Conservation (phyloP, 2,888 invertebrate species). For the Norana najaformis region DNA sequence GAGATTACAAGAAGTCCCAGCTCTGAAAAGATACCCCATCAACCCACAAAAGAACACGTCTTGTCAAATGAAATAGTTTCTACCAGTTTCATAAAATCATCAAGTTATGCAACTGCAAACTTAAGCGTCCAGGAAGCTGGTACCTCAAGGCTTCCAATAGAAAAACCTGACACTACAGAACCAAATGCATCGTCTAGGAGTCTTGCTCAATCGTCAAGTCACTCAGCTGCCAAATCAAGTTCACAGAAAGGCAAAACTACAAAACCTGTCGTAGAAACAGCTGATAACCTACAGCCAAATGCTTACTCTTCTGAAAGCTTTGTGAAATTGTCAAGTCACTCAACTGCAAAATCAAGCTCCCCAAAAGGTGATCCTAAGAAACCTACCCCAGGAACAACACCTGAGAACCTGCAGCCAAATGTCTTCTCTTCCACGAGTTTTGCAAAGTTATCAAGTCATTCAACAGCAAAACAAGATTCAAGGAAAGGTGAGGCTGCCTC, state of each 20-base stretch:
- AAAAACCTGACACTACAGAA: too few species aligned
- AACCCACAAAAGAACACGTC: not conserved
- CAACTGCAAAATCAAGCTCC: too few species aligned
- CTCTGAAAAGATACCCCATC: too few species aligned
- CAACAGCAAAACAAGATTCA: not conserved
- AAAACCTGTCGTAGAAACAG: not conserved
- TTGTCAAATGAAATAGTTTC: not conserved
- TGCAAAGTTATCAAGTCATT: not conserved
- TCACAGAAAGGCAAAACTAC: not conserved
- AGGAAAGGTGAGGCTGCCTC: not conserved
- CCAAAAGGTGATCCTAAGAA: too few species aligned
- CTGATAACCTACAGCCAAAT: not conserved
- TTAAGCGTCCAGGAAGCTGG: not conserved
- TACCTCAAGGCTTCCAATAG: too few species aligned
- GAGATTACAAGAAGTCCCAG: too few species aligned
- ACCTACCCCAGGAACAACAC: too few species aligned
- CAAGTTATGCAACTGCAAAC: not conserved
- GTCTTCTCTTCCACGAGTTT: not conserved
- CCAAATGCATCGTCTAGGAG: too few species aligned
- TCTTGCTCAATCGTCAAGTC: too few species aligned
- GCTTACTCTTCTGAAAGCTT: too few species aligned
- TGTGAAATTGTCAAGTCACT: too few species aligned
- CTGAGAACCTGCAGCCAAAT: not conserved
- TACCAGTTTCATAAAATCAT: not conserved
- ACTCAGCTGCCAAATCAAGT: not conserved